Percentiles rank a stretch among this genome's conserved stretches.
phyloP scores from a whole-genome alignment of 2,888 invertebrate genomes.

The Stramonita haemastoma region DNA sequence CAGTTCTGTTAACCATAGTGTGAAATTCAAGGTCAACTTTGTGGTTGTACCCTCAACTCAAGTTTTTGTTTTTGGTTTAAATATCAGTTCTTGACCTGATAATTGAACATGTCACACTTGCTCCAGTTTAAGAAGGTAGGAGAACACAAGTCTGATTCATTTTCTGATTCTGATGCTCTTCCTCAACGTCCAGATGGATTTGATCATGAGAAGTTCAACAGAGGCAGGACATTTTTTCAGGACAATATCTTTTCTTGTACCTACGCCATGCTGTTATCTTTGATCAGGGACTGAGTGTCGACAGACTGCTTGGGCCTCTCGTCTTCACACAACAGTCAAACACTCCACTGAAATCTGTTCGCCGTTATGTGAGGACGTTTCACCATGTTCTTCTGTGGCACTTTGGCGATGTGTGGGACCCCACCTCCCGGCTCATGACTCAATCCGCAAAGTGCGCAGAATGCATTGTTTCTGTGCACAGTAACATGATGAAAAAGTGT shows the following conservation, averaged over 20 bases:
- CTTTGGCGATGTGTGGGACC: slow-evolving; percentile 82
- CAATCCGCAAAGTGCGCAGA: slow-evolving; percentile 78
- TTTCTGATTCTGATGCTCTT: slow-evolving; percentile 29
- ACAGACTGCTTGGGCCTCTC: slow-evolving; percentile 85
- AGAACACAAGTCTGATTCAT: slow-evolving; percentile 86
- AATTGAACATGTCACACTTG: neutral
- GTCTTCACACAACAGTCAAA: slow-evolving; percentile 85
- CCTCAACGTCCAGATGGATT: slow-evolving; percentile 42
- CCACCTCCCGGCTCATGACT: slow-evolving; percentile 77
- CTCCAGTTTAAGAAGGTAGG: neutral
- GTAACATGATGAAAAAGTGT: slow-evolving; percentile 82
- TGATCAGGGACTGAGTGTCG: slow-evolving; percentile 87
- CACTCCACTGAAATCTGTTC: slow-evolving; percentile 76
- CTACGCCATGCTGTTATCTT: slow-evolving; percentile 86
- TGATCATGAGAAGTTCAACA: slow-evolving; percentile 65
- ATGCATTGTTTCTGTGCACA: slow-evolving; percentile 82
- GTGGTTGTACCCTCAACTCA: too few relatives aligned
- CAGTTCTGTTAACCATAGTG: too few relatives aligned
- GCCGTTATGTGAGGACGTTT: slow-evolving; percentile 82
- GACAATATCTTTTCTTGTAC: slow-evolving; percentile 85
- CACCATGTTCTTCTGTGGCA: slow-evolving; percentile 90
- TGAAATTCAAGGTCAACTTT: too few relatives aligned
- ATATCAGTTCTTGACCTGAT: too few relatives aligned
- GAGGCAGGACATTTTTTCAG: slow-evolving; percentile 85
- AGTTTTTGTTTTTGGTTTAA: too few relatives aligned